phyloP scores from a whole-genome alignment of 2,797 vertebrate species.

The Sparus aurata region DNA sequence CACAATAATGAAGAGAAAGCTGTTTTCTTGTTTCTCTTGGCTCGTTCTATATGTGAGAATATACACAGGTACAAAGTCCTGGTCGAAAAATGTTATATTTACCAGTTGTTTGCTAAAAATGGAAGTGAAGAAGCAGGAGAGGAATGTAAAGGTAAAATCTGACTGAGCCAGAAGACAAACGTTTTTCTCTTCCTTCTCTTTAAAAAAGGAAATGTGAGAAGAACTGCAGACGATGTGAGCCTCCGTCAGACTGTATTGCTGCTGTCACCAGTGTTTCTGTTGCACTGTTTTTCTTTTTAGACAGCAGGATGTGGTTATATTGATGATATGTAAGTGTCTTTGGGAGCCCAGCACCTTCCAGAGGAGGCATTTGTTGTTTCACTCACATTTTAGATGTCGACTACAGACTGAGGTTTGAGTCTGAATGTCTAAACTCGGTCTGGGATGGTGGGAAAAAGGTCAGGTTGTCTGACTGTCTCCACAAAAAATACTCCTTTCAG shows the following conservation, averaged over 20 bases:
- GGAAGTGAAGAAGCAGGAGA: background rate
- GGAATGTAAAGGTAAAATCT: too few species aligned
- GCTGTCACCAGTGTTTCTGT: too few species aligned
- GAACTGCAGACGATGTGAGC: background rate
- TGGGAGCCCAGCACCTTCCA: too few species aligned
- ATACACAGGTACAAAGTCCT: too few species aligned
- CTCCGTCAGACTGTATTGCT: background rate
- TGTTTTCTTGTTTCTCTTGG: background rate
- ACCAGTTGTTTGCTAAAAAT: background rate
- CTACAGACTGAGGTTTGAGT: background rate
- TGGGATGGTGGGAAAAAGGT: background rate
- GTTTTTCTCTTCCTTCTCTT: background rate
- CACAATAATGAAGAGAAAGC: background rate
- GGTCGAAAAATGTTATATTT: background rate
- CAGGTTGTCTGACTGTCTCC: background rate
- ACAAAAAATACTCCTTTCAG: background rate
- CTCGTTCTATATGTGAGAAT: background rate
- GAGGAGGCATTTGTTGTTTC: background rate
- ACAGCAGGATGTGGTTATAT: background rate
- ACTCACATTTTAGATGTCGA: background rate
- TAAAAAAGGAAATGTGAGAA: background rate
- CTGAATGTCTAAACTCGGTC: background rate
- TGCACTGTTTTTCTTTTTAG: background rate
- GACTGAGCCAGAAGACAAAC: too few species aligned
- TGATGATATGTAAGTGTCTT: too few species aligned